These are phyloP conservation scores for Manacus vitellinus DNA, from an alignment of 2,113 vertebrate species.

Conservation along the genomic window DNA sequence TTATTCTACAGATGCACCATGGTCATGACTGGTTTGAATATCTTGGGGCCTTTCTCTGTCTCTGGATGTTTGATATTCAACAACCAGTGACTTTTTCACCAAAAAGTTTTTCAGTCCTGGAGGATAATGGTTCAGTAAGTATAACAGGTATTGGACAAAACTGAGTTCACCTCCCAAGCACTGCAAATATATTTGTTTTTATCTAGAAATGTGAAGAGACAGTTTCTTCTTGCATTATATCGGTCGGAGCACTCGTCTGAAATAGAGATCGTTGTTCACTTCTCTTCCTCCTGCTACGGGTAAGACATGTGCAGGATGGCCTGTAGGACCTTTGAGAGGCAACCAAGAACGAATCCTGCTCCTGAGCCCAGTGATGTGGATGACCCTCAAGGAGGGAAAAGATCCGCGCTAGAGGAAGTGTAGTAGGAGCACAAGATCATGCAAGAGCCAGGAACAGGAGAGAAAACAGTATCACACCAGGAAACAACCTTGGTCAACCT, in stretches of 20 bases:
- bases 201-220: not conserved
- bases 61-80: not conserved
- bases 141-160: not conserved
- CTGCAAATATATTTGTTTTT: not conserved
- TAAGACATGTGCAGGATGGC: accelerated
- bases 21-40: not conserved
- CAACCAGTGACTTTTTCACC: not conserved
- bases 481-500: not conserved
- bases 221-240: not conserved
- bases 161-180: not conserved
- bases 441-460: not conserved
- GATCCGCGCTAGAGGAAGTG: not conserved
- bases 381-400: not conserved
- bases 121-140: not conserved
- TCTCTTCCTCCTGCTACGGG: not conserved
- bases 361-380: not conserved
- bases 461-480: accelerated
- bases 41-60: not conserved
- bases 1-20: accelerated
- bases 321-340: not conserved
- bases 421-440: not conserved
- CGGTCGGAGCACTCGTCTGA: accelerated
- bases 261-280: not conserved
- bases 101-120: not conserved
- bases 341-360: not conserved